phyloP scores from a whole-genome alignment of 2,888 invertebrate species.

The Prostheceraeus crozeri region DNA sequence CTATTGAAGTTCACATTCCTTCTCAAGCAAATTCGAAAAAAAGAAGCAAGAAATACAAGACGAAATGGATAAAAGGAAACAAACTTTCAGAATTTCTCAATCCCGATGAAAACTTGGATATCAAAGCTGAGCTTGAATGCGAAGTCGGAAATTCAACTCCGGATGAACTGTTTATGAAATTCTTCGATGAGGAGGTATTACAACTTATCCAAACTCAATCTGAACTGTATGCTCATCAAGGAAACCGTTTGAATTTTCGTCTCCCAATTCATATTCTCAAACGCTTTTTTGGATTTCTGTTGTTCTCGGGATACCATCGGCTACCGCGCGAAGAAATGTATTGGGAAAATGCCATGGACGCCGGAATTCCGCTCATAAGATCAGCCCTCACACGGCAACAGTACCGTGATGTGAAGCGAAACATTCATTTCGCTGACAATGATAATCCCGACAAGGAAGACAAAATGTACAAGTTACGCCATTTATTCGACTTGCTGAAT shows the following conservation, averaged over 20 bases:
- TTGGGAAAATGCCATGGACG: no score
- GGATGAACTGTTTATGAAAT: neutral
- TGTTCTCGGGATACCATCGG: neutral
- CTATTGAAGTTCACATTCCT: no score
- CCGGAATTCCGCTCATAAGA: no score
- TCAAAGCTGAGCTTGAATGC: no score
- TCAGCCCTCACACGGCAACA: neutral
- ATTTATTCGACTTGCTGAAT: conserved; percentile 38
- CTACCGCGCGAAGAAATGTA: neutral
- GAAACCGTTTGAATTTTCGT: neutral
- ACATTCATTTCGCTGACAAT: conserved; percentile 38
- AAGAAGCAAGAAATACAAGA: no score
- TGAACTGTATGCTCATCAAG: conserved; percentile 16
- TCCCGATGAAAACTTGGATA: no score
- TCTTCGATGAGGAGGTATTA: neutral
- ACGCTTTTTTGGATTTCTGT: conserved; percentile 1
- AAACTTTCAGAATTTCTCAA: no score
- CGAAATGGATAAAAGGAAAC: no score
- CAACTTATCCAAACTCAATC: conserved; percentile 1
- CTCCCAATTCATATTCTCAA: neutral
- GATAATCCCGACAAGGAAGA: conserved; percentile 31
- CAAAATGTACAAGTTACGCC: conserved; percentile 39
- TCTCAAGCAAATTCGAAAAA: no score
- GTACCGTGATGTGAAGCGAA: neutral
- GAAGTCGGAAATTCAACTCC: no score